Conservation (phyloP, 2,888 invertebrate species). For the Xestobium rufovillosum region DNA sequence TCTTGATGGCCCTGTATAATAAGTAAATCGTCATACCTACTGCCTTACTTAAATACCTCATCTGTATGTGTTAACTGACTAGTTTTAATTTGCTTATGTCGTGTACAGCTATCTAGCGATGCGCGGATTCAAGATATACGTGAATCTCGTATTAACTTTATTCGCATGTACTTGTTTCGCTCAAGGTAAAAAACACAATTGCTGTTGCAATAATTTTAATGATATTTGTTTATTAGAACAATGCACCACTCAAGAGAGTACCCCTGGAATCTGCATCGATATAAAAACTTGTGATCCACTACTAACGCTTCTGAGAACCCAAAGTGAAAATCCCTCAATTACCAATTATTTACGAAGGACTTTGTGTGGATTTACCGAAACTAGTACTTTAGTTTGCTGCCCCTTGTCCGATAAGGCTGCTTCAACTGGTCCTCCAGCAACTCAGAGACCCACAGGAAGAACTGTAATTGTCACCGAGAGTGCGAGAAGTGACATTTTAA, state of each 20-base stretch:
- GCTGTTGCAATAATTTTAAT: no score
- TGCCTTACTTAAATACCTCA: no score
- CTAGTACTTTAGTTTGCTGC: constrained; percentile 59
- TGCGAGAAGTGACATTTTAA: constrained; percentile 26
- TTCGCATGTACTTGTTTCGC: no score
- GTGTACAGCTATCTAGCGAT: no score
- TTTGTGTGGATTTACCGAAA: constrained; percentile 61
- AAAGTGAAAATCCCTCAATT: constrained; percentile 43
- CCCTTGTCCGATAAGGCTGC: constrained; percentile 26
- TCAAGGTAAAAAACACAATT: no score
- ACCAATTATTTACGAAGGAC: constrained; percentile 52
- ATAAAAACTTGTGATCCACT: constrained; percentile 48
- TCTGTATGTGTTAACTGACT: no score
- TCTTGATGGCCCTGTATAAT: no score
- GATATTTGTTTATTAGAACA: no score
- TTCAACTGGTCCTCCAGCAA: constrained; percentile 11
- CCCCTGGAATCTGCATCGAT: constrained; percentile 47
- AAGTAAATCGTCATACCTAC: no score
- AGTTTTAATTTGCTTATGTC: no score
- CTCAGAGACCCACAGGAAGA: constrained; percentile 14
- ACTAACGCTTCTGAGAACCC: constrained; percentile 43
- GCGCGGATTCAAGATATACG: no score
- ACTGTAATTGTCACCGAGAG: constrained; percentile 9
- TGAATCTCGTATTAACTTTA: no score
- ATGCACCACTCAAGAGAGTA: background rate